Percentiles rank a stretch among this genome's conserved stretches.
Conservation (phyloP, 2,888 invertebrate genomes). For the Mycalesis mineus region DNA sequence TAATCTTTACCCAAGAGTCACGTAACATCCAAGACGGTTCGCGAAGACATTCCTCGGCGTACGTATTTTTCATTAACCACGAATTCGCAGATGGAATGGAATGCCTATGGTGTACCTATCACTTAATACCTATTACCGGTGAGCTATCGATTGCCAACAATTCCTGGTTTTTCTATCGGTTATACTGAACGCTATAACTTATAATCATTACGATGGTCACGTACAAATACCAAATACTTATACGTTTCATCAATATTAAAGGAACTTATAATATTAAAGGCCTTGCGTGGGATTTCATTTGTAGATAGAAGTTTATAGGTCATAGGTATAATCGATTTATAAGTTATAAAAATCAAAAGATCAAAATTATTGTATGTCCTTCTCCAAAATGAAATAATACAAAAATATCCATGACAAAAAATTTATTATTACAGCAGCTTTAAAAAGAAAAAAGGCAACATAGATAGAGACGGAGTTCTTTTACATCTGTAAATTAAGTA, state of each 20-base stretch:
- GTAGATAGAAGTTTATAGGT: too few relatives aligned
- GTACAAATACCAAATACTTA: neutral
- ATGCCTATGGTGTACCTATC: conserved; percentile 22
- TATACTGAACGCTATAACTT: neutral
- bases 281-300: too few relatives aligned
- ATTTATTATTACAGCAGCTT: too few relatives aligned
- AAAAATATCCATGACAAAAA: too few relatives aligned
- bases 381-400: too few relatives aligned
- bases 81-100: conserved; percentile 34
- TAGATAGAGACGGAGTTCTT: too few relatives aligned
- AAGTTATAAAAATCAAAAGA: too few relatives aligned
- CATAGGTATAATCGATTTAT: too few relatives aligned
- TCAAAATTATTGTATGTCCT: too few relatives aligned
- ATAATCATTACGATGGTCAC: neutral
- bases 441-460: too few relatives aligned
- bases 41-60: conserved; percentile 63
- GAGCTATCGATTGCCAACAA: conserved; percentile 25
- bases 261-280: too few relatives aligned
- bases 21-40: conserved; percentile 62
- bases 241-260: neutral
- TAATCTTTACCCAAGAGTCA: conserved; percentile 39
- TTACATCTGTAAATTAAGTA: too few relatives aligned
- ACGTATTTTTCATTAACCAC: conserved; percentile 70
- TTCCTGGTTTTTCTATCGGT: conserved; percentile 23
- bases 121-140: conserved; percentile 14